Evolutionary conservation across 35 echinoderm and acorn worm species (phyloP).

Genomic region (Apostichopus parvimensis): DNA sequence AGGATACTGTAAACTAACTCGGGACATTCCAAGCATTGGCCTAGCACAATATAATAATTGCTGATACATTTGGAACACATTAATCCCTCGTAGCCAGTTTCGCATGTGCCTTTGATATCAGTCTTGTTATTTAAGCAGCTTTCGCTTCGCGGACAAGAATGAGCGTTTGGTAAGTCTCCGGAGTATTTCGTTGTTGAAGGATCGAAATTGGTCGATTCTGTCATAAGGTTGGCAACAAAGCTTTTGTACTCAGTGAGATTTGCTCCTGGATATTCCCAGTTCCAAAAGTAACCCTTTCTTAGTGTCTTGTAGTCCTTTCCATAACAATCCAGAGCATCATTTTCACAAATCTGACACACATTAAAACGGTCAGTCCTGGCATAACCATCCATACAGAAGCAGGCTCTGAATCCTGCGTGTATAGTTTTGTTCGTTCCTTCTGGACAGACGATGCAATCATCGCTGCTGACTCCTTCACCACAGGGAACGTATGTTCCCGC

Average conservation of each 20-base stretch:
- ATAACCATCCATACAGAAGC: not conserved
- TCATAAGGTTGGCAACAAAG: too few relatives aligned
- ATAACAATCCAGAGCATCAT: too few relatives aligned
- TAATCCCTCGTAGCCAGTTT: not conserved
- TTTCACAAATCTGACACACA: not conserved
- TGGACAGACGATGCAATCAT: not conserved
- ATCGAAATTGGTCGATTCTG: not conserved
- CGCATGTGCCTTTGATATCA: not conserved
- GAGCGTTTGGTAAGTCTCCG: too few relatives aligned
- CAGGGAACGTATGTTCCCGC: not conserved
- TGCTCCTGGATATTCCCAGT: not conserved
- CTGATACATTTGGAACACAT: not conserved
- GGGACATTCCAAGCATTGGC: not conserved
- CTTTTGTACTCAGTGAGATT: not conserved
- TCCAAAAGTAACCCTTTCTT: not conserved
- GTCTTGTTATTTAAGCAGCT: not conserved
- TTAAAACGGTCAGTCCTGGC: conserved; percentile 2
- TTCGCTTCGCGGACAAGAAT: not conserved
- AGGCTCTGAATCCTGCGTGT: conserved; percentile 6
- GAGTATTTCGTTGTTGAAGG: not conserved
- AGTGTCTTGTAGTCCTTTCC: too few relatives aligned
- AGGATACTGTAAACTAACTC: not conserved
- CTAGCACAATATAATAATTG: not conserved
- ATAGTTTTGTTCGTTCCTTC: not conserved
- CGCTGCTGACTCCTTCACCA: not conserved